Evolutionary conservation across 2,797 vertebrate genomes (phyloP).

Genomic region (Hozukius guyotensis): DNA sequence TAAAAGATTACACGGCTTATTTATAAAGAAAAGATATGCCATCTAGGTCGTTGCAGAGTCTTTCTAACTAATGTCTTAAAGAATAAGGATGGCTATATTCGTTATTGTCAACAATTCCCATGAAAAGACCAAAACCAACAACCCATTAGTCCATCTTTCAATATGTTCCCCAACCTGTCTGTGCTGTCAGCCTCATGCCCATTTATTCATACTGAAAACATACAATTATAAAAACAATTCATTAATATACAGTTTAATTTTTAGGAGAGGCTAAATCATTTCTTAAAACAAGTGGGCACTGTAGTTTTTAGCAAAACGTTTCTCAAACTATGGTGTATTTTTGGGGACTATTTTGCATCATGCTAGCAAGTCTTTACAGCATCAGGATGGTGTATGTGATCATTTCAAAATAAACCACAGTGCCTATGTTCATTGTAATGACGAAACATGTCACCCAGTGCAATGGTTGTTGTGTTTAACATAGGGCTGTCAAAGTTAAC

Average conservation of each 20-base stretch:
- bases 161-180: background rate
- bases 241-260: background rate
- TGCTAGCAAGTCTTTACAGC: background rate
- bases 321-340: background rate
- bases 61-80: background rate
- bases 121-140: background rate
- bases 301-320: background rate
- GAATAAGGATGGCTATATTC: background rate
- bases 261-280: background rate
- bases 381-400: background rate
- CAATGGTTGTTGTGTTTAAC: background rate
- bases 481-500: too few relatives aligned
- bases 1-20: conserved; percentile 2
- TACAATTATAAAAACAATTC: background rate
- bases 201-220: background rate
- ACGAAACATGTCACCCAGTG: background rate
- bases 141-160: background rate
- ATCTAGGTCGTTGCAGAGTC: background rate
- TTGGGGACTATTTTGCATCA: background rate
- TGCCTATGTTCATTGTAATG: background rate
- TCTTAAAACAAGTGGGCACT: background rate
- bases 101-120: background rate
- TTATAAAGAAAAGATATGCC: background rate
- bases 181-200: background rate
- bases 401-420: background rate